Percentiles rank a stretch among this genome's conserved stretches.
These are phyloP conservation scores for Corythucha ciliata DNA, from an alignment of 2,888 invertebrate genomes.

Conservation along the genomic window DNA sequence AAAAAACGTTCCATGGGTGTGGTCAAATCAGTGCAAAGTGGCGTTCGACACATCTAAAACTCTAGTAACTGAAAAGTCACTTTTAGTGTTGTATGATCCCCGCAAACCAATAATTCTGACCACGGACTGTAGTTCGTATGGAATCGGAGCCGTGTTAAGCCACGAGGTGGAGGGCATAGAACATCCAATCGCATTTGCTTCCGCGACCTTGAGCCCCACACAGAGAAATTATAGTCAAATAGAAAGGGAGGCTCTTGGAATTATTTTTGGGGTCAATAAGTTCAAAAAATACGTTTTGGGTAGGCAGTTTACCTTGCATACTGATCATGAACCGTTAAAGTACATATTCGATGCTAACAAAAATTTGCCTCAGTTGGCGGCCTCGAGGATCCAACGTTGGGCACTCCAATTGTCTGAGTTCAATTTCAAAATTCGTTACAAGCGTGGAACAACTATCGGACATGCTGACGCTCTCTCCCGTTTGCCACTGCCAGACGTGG, in stretches of 20 bases:
- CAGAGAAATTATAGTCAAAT: slow-evolving; percentile 5
- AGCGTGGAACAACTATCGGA: background rate
- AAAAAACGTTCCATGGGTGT: slow-evolving; percentile 12
- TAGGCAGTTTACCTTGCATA: background rate
- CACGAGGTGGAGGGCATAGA: slow-evolving; percentile 17
- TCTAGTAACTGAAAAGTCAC: slow-evolving; percentile 31
- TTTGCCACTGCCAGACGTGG: too few relatives aligned
- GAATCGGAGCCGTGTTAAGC: slow-evolving; percentile 33
- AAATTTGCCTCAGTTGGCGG: background rate
- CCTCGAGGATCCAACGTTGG: background rate
- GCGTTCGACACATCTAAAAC: slow-evolving; percentile 7
- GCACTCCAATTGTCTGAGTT: background rate
- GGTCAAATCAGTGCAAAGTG: slow-evolving; percentile 7
- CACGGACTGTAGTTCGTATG: slow-evolving; percentile 33
- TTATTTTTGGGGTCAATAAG: slow-evolving; percentile 14
- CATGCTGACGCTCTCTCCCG: slow-evolving; percentile 1
- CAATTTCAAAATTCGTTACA: background rate
- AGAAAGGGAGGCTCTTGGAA: background rate
- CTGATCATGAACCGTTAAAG: background rate
- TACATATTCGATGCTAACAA: slow-evolving; percentile 9
- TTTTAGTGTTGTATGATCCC: slow-evolving; percentile 30
- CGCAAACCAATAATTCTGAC: slow-evolving; percentile 35
- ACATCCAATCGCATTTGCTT: slow-evolving; percentile 9
- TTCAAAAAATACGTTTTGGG: slow-evolving; percentile 10
- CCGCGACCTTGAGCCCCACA: background rate